These are phyloP conservation scores for Apostichopus parvimensis DNA, from an alignment of 35 echinoderm and acorn worm genomes.

Conservation along the genomic window DNA sequence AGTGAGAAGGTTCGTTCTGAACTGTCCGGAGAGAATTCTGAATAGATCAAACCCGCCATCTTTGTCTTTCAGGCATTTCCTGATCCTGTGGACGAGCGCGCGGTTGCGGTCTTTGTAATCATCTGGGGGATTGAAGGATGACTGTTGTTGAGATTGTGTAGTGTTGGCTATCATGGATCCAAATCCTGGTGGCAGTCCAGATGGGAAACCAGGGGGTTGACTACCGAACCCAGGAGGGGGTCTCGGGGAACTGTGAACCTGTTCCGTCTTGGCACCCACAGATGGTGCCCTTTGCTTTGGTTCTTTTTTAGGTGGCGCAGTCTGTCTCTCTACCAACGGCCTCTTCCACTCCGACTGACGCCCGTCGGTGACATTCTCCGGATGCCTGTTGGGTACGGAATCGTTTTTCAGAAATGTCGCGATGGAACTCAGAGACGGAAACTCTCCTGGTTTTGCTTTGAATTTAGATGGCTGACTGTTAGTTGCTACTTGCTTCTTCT, in stretches of 20 bases:
- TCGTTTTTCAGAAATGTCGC: constrained; percentile 69
- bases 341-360: constrained; percentile 3
- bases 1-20: constrained; percentile 50
- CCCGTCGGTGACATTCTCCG: neutral
- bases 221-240: constrained; percentile 75
- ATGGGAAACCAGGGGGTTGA: neutral
- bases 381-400: neutral
- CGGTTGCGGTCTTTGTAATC: constrained; percentile 80
- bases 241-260: neutral
- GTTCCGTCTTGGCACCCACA: neutral
- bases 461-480: neutral
- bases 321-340: neutral
- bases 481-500: neutral
- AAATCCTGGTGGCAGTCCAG: constrained; percentile 23
- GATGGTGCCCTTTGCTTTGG: neutral
- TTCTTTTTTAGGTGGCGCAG: neutral
- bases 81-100: constrained; percentile 69
- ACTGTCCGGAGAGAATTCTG: constrained; percentile 73
- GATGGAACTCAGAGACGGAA: constrained; percentile 93
- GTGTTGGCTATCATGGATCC: neutral
- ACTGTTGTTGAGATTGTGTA: neutral
- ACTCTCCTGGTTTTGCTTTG: constrained; percentile 56
- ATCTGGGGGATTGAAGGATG: constrained; percentile 51
- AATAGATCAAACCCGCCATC: constrained; percentile 69
- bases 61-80: constrained; percentile 57